These are phyloP conservation scores for Tachyglossus aculeatus DNA, from an alignment of 2,797 vertebrate species.

Conservation along the genomic window DNA sequence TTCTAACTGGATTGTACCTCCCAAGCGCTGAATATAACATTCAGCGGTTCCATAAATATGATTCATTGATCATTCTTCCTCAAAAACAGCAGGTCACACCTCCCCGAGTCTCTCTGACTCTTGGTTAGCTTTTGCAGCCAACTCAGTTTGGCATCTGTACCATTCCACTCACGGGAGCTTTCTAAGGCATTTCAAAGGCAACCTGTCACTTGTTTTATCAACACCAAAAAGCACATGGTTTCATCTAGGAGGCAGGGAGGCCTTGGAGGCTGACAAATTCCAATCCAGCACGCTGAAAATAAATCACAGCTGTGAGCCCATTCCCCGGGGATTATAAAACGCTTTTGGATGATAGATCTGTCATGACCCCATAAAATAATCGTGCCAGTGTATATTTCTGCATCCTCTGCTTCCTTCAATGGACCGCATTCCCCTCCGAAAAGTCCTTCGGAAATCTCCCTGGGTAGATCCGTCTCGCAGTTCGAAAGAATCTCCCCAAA, in stretches of 20 bases:
- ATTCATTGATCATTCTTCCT: too few relatives aligned
- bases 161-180: not conserved
- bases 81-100: too few relatives aligned
- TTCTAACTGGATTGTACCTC: too few relatives aligned
- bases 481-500: too few relatives aligned
- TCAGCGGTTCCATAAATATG: too few relatives aligned
- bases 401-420: not conserved
- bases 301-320: conserved; percentile 14
- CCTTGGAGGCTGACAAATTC: not conserved
- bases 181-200: not conserved
- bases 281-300: conserved; percentile 25
- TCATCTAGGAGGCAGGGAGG: conserved; percentile 4
- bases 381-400: not conserved
- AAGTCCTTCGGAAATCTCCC: not conserved
- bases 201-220: conserved; percentile 26
- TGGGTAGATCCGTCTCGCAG: not conserved
- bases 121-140: not conserved
- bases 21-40: too few relatives aligned
- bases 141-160: conserved; percentile 29
- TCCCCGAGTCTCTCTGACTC: not conserved
- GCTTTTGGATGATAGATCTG: not conserved
- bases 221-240: not conserved
- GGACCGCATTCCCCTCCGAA: not conserved
- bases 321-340: conserved; percentile 27
- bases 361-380: conserved; percentile 3